Base-by-base conservation (phyloP, 2,888 invertebrate genomes). In the Conops quadrifasciatus region DNA sequence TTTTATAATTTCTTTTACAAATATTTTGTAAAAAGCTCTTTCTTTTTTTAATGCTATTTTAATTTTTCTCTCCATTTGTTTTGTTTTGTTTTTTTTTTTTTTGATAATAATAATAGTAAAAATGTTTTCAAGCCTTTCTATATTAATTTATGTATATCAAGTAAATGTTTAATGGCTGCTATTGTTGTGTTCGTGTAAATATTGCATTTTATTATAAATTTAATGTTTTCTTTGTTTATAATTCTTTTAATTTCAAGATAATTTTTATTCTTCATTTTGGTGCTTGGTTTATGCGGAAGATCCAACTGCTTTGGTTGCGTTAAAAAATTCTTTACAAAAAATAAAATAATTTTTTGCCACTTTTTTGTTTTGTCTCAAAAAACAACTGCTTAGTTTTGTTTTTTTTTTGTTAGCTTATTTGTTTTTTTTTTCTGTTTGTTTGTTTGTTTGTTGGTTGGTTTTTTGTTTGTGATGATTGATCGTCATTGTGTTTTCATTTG, bases 401-500 rank as follows among this genome's bases (percentile, higher is more conserved):
- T 62, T 30, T 5, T 43, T 45, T 62, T 67, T 60, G 67, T 60
- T 67, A 58, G 64, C 63, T 59, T 58, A 36, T 36, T 36, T 70
- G 70, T 63, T 26, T 70, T 62, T 56, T 28, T 60, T 67, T 59
- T 45, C 9, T 30, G 13, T 56, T 21, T 56, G 28, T 21, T 64
- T 49, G n/a, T 67, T 43, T 56, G 36, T 36, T 4, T n/a, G n/a
- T n/a, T n/a, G n/a, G n/a, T n/a, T n/a, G n/a, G n/a, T n/a, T n/a
- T n/a, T n/a, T n/a, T n/a, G n/a, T n/a, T n/a, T n/a, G n/a, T n/a
- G n/a, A n/a, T 36, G 4, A 36, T 67, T 67, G 67, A 71, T 71
- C 71, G 71, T 71, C 67, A 67, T 71, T 56, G 62, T 71, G 67
- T 67, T 26, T 71, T 67, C 56, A 45, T 65, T 70, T 59, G 21